Percentiles rank a stretch among this genome's conserved stretches.
Evolutionary conservation across 1,140 invertebrate genomes (phyloP).

Genomic region (Yoshiicerus persimilis): DNA sequence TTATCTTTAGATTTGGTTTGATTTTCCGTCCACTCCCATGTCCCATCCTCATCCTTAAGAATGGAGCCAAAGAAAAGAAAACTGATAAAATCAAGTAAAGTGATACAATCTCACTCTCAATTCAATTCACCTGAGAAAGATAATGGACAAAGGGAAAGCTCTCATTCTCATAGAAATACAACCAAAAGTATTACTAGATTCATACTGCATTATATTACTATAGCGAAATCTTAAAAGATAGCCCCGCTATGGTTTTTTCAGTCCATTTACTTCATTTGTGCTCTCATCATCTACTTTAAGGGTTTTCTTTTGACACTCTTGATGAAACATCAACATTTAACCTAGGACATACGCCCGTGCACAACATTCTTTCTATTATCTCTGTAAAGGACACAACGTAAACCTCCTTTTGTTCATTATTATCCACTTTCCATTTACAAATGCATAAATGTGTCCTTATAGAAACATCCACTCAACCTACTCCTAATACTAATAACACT

Average conservation of each 20-base stretch:
- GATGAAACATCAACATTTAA: conserved; percentile 9
- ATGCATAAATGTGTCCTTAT: neutral
- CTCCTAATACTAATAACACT: neutral
- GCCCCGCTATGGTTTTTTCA: neutral
- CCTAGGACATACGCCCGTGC: neutral
- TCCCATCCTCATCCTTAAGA: neutral
- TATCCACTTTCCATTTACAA: conserved; percentile 20
- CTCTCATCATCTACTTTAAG: conserved; percentile 7
- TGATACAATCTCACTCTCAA: conserved; percentile 18
- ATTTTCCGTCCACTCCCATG: neutral
- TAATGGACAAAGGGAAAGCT: neutral
- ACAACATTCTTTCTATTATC: neutral
- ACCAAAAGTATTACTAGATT: no score
- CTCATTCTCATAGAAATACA: neutral
- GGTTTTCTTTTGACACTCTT: conserved; percentile 8
- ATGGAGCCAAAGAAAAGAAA: neutral
- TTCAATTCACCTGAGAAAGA: neutral
- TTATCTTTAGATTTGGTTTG: neutral
- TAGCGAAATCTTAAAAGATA: neutral
- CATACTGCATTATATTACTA: neutral
- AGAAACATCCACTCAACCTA: neutral
- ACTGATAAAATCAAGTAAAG: conserved; percentile 23
- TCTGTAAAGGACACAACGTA: neutral
- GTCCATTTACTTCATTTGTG: conserved; percentile 5
- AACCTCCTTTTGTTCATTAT: neutral